Evolutionary conservation across 2,797 vertebrate species (phyloP).

Genomic region (Hipposideros larvatus): DNA sequence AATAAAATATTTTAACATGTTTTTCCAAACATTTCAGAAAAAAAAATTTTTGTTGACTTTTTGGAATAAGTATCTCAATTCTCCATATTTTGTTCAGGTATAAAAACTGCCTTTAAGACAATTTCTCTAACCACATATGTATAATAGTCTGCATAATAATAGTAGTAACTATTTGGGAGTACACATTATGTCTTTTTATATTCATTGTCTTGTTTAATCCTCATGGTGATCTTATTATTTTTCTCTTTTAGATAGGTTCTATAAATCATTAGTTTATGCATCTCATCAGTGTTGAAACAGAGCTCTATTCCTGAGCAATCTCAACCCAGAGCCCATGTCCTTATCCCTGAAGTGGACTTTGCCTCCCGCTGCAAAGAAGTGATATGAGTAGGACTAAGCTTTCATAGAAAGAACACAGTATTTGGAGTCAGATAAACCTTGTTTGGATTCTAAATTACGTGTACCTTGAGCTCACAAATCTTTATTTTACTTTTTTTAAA

Average conservation of each 20-base stretch:
- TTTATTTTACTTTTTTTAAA: neutral
- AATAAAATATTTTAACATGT: neutral
- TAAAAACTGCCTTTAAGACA: neutral
- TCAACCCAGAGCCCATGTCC: neutral
- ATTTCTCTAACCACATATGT: neutral
- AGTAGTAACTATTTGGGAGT: neutral
- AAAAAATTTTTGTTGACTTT: neutral
- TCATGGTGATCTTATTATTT: neutral
- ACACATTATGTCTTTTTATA: neutral
- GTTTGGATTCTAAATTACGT: neutral
- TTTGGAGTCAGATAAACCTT: neutral
- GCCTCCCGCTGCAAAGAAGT: neutral
- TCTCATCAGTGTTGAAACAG: neutral
- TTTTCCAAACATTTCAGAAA: neutral
- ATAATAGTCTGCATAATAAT: too few species aligned
- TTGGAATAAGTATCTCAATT: neutral
- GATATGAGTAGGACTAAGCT: neutral
- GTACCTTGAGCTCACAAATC: neutral
- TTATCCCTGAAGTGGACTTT: neutral
- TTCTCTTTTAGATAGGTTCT: neutral
- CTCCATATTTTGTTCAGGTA: neutral
- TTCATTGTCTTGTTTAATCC: neutral
- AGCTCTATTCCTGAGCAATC: neutral
- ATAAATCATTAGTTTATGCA: neutral
- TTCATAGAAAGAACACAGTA: neutral